Evolutionary conservation across 2,113 vertebrate genomes (phyloP), one percentile per base, ranked within the genome.

Genomic region (Melanostigma gelatinosum): DNA sequence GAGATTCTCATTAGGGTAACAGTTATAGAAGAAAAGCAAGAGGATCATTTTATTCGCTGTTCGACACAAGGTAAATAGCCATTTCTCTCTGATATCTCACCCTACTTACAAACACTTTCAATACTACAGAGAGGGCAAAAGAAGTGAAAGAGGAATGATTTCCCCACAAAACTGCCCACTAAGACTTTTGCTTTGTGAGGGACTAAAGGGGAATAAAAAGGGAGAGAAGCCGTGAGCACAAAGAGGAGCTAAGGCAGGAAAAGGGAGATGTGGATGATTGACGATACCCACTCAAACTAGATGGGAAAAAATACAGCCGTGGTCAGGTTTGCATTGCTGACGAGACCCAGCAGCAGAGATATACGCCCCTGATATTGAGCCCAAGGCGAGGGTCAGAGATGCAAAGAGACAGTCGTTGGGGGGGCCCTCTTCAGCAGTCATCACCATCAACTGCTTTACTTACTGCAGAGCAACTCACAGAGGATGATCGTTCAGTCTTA

Each of bases 221-320:
- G 50, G 50, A n/a, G 27, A 60, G 22, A 34, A 29, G 85, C 82
- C 60, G 18, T 12, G 44, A 76, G 75, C 67, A 34, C 55, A 1
- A 40, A 64, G 64, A 84, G 54, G 72, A 64, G 55, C 57, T 36
- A 27, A 52, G n/a, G 20, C 5, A 0, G 22, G 46, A 55, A 71
- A 72, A 72, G 44, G 76, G 54, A 72, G 66, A 83, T 77, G 52
- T 4, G 38, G 50, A 87, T 82, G 79, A 91, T 87, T 85, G 90
- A 88, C 32, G 72, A 85, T 42, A 36, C 32, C 13, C 36, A 32
- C 54, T 60, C 34, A 54, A 83, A 40, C 46, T 52, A 36, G 62
- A 73, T 76, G 38, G 24, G n/a, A n/a, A 72, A 72, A 70, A 68
- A 85, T 36, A 83, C 22, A 34, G 40, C 8, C 10, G 7, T 63